These are phyloP conservation scores for Vulpes ferrilata DNA, from an alignment of 2,113 vertebrate species.

Conservation along the genomic window DNA sequence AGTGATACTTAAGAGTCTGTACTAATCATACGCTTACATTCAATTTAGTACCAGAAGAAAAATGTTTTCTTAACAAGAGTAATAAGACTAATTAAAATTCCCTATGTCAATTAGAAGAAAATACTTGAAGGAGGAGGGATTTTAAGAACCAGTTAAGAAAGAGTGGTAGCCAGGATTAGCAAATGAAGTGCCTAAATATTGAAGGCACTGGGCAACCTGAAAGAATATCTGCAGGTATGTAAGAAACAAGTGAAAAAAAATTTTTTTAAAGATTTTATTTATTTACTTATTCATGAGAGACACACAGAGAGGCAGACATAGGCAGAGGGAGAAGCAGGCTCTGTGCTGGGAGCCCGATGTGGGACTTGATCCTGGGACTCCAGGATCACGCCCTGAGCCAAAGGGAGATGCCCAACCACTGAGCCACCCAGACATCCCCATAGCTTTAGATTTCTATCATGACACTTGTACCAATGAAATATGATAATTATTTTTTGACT, in stretches of 20 bases:
- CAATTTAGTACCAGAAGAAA: background rate
- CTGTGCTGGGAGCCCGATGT: too few relatives aligned
- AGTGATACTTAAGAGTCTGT: background rate
- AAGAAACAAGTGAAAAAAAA: background rate
- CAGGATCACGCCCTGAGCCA: too few relatives aligned
- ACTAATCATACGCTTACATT: background rate
- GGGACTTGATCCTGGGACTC: too few relatives aligned
- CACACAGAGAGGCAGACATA: too few relatives aligned
- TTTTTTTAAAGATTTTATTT: too few relatives aligned
- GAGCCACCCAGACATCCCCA: background rate
- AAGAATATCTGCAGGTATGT: background rate
- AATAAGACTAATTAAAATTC: conserved; percentile 46
- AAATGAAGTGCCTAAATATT: background rate
- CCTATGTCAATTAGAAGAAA: conserved; percentile 4
- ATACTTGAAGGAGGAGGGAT: background rate
- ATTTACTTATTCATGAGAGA: too few relatives aligned
- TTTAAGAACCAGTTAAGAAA: conserved; percentile 19
- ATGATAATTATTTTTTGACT: background rate
- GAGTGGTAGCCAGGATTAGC: background rate
- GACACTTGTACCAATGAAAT: background rate
- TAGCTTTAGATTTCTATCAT: conserved; percentile 21
- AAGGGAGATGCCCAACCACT: too few relatives aligned
- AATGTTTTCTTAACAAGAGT: conserved; percentile 2
- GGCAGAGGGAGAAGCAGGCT: too few relatives aligned
- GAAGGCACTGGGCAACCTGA: background rate